phyloP scores from a whole-genome alignment of 2,113 vertebrate species.

The Centropus bengalensis region DNA sequence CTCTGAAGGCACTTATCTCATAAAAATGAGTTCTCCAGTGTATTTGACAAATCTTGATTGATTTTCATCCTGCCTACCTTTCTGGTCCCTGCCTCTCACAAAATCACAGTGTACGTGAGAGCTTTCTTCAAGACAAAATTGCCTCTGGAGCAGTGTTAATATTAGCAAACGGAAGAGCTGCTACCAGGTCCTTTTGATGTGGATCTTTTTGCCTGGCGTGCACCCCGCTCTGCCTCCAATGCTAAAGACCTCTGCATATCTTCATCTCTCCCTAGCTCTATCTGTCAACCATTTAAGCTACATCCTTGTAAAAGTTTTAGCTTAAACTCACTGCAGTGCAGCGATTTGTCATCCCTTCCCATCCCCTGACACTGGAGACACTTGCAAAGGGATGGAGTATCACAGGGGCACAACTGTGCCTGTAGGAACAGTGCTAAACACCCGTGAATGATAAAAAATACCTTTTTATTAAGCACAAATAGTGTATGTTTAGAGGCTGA shows the following conservation, averaged over 20 bases:
- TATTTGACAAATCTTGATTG: slow-evolving; percentile 49
- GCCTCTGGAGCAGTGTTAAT: not conserved
- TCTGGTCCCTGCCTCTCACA: not conserved
- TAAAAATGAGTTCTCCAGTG: slow-evolving; percentile 10
- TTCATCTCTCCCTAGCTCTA: not conserved
- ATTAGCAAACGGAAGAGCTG: not conserved
- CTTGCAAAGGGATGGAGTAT: not conserved
- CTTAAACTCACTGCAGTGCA: not conserved
- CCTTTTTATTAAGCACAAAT: not conserved
- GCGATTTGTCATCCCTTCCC: not conserved
- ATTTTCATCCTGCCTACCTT: slow-evolving; percentile 36
- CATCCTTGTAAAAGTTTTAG: not conserved
- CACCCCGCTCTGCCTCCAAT: not conserved
- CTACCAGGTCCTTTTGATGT: not conserved
- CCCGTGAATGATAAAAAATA: not conserved
- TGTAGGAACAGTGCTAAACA: not conserved
- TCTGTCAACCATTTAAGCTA: not conserved
- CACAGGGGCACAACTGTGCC: not conserved
- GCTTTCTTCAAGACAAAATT: not conserved
- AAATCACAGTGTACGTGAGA: not conserved
- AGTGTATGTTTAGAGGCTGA: not conserved
- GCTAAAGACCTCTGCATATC: rapidly evolving
- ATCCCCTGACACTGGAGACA: rapidly evolving
- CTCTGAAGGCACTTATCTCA: slow-evolving; percentile 43
- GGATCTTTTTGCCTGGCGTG: not conserved